Conservation (phyloP, 2,888 invertebrate species). For the Tetramorium bicarinatum region DNA sequence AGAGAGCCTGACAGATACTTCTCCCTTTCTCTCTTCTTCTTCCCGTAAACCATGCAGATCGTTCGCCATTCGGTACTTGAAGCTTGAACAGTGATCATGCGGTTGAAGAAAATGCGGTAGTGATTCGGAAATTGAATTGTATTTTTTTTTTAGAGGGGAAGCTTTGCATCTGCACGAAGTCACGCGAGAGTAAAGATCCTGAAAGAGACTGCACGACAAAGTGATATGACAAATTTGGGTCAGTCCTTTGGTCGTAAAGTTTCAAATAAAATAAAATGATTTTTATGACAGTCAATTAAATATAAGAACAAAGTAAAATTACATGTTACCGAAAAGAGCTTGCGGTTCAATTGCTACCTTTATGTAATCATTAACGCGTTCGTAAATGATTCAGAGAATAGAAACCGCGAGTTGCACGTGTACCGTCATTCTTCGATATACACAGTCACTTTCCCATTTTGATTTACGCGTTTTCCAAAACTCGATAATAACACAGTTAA, state of each 20-base stretch:
- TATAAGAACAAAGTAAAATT: neutral
- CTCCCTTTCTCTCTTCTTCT: conserved; percentile 3
- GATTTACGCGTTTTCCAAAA: conserved; percentile 42
- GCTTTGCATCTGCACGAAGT: conserved; percentile 31
- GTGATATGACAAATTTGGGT: conserved; percentile 14
- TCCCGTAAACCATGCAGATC: conserved; percentile 66
- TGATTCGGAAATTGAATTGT: conserved; percentile 51
- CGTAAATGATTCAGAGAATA: conserved; percentile 8
- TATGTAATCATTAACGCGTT: neutral
- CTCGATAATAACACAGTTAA: conserved; percentile 29
- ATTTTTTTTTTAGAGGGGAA: conserved; percentile 1
- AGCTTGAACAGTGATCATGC: conserved; percentile 19
- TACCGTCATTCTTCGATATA: neutral
- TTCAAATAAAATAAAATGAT: conserved; percentile 10
- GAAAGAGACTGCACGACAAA: conserved; percentile 24
- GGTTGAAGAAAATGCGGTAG: conserved; percentile 17
- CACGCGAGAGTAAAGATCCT: conserved; percentile 18
- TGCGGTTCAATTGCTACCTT: neutral
- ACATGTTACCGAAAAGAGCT: neutral
- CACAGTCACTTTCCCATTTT: conserved; percentile 14
- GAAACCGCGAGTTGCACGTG: neutral
- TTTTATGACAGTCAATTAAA: neutral
- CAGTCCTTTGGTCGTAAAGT: neutral
- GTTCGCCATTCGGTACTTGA: conserved; percentile 47
- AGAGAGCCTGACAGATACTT: conserved; percentile 68